Percentiles rank a stretch among this genome's conserved stretches.
phyloP scores from a whole-genome alignment of 2,113 vertebrate genomes.

The Narcine bancroftii region DNA sequence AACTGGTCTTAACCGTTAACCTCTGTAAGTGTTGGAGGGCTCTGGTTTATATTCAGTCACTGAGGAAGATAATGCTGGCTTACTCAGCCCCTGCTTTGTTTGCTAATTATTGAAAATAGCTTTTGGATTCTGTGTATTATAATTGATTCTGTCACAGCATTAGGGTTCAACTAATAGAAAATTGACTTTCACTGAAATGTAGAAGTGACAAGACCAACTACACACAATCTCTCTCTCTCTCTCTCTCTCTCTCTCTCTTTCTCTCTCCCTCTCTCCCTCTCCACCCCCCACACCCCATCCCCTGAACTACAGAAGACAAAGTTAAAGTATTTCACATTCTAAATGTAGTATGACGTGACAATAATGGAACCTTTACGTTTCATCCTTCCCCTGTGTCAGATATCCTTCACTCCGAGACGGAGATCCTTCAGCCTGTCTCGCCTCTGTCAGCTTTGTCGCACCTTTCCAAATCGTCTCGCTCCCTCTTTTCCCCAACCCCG shows the following conservation, averaged over 20 bases:
- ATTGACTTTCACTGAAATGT: constrained; percentile 15
- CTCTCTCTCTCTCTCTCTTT: background rate
- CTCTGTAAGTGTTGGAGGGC: background rate
- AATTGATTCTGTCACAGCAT: constrained; percentile 32
- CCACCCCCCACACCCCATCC: background rate
- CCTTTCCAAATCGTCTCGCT: background rate
- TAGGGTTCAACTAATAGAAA: constrained; percentile 17
- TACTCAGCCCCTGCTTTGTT: background rate
- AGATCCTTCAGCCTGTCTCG: background rate
- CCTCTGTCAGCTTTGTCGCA: background rate
- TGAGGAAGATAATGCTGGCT: background rate
- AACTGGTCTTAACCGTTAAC: constrained; percentile 1
- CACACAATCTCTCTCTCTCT: background rate
- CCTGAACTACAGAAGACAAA: too few species aligned
- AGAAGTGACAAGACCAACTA: background rate
- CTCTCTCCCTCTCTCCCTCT: background rate
- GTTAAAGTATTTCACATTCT: too few species aligned
- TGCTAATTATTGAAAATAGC: constrained; percentile 23
- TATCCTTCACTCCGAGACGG: background rate
- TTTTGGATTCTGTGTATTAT: background rate
- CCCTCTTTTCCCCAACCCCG: too few species aligned
- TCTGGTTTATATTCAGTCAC: background rate
- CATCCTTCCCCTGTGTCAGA: background rate
- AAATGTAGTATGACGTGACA: too few species aligned
- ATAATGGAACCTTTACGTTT: too few species aligned